phyloP scores from a whole-genome alignment of 2,888 invertebrate species.

The Rhimphoctona megacephalus region DNA sequence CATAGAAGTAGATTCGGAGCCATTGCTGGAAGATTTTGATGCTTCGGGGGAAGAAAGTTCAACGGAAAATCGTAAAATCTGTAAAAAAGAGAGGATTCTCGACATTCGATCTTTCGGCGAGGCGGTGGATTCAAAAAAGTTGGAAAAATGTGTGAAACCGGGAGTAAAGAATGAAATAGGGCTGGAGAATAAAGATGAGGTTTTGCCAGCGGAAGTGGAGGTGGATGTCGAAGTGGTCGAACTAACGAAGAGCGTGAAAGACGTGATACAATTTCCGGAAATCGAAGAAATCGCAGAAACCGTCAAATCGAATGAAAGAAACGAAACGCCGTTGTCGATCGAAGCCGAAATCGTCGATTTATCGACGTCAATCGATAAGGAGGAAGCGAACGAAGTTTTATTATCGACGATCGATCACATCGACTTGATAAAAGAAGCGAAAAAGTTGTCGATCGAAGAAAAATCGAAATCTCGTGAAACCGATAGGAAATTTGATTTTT shows the following conservation, averaged over 20 bases:
- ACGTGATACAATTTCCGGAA: conserved; percentile 81
- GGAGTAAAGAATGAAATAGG: neutral
- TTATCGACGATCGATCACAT: conserved; percentile 77
- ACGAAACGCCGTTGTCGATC: neutral
- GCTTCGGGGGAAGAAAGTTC: neutral
- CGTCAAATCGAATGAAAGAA: conserved; percentile 77
- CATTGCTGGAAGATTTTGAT: conserved; percentile 9
- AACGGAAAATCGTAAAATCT: neutral
- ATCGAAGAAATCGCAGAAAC: conserved; percentile 82
- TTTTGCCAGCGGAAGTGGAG: conserved; percentile 74
- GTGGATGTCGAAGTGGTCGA: conserved; percentile 82
- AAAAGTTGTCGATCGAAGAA: conserved; percentile 72
- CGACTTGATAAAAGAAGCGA: conserved; percentile 81
- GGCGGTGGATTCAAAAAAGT: neutral
- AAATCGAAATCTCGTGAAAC: conserved; percentile 1
- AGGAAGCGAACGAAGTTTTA: neutral
- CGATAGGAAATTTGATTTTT: neutral
- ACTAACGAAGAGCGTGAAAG: conserved; percentile 81
- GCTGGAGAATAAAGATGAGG: neutral
- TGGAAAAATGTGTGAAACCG: neutral
- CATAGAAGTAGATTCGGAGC: conserved; percentile 74
- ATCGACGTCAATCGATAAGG: neutral
- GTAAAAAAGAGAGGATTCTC: conserved; percentile 23
- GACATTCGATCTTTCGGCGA: neutral
- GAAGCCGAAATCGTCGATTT: neutral